Conservation (phyloP, 2,888 invertebrate species). For the Xanthostigma xanthostigma region DNA sequence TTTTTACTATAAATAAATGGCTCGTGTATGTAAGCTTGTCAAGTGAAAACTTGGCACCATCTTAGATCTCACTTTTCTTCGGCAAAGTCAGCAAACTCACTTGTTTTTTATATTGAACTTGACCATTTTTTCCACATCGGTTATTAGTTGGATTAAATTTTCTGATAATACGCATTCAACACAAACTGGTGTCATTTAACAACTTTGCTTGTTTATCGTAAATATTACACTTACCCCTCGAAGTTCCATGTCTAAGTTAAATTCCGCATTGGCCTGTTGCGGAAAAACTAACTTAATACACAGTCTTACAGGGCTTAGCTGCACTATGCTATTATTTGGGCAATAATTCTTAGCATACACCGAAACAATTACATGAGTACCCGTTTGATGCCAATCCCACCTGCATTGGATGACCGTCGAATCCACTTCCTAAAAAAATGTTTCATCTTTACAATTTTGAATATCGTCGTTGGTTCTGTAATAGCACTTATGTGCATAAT, state of each 20-base stretch:
- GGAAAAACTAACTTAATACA: conserved; percentile 63
- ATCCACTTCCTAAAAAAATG: conserved; percentile 16
- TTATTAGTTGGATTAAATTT: no score
- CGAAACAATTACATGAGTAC: conserved; percentile 65
- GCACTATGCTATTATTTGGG: conserved; percentile 56
- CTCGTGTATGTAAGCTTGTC: no score
- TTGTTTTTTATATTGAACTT: no score
- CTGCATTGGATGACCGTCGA: conserved; percentile 51
- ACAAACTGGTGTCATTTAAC: background rate
- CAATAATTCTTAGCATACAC: conserved; percentile 85
- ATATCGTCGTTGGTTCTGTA: no score
- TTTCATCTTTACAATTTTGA: no score
- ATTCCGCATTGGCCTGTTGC: conserved; percentile 52
- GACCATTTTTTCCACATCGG: no score
- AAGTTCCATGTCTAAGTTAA: conserved; percentile 63
- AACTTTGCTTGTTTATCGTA: background rate
- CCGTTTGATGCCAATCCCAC: conserved; percentile 94
- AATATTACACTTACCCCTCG: conserved; percentile 53
- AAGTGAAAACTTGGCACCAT: no score
- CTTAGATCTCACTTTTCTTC: no score
- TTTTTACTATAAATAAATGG: no score
- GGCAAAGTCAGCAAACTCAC: no score
- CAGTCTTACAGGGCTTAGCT: conserved; percentile 71
- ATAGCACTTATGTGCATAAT: no score
- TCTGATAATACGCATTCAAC: no score